Conservation (phyloP, 2,113 vertebrate genomes). For the Columba livia region DNA sequence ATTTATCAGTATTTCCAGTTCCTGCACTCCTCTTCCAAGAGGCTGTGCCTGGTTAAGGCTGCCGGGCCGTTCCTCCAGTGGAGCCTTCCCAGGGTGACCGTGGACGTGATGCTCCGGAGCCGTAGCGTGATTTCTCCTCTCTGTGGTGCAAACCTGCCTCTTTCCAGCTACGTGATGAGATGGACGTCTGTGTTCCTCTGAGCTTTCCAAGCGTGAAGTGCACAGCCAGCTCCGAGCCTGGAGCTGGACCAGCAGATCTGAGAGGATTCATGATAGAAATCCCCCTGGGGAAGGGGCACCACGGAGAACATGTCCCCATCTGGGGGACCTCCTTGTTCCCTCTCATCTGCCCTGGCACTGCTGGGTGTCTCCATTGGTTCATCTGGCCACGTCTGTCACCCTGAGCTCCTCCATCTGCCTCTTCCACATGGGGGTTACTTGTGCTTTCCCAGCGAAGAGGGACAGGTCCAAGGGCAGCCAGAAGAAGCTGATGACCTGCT, state of each 20-base stretch:
- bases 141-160: not conserved
- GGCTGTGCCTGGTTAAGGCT: not conserved
- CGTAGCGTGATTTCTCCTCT: not conserved
- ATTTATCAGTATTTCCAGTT: not conserved
- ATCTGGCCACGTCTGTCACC: too few species aligned
- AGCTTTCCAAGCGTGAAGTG: slow-evolving; percentile 37
- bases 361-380: not conserved
- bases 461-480: not conserved
- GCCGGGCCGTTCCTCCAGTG: rapidly evolving
- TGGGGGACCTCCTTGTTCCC: not conserved
- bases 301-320: not conserved
- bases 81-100: not conserved
- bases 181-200: slow-evolving; percentile 10
- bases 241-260: not conserved
- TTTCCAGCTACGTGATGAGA: not conserved
- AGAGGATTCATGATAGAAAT: not conserved
- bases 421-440: not conserved
- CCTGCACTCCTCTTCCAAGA: not conserved
- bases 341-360: not conserved
- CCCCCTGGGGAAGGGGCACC: not conserved
- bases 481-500: not conserved
- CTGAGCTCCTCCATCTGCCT: not conserved
- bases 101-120: not conserved
- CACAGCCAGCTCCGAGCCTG: slow-evolving; percentile 29
- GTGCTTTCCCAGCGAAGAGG: not conserved